Conservation (phyloP, 2,888 invertebrate species). For the Drosophila anomelani region DNA sequence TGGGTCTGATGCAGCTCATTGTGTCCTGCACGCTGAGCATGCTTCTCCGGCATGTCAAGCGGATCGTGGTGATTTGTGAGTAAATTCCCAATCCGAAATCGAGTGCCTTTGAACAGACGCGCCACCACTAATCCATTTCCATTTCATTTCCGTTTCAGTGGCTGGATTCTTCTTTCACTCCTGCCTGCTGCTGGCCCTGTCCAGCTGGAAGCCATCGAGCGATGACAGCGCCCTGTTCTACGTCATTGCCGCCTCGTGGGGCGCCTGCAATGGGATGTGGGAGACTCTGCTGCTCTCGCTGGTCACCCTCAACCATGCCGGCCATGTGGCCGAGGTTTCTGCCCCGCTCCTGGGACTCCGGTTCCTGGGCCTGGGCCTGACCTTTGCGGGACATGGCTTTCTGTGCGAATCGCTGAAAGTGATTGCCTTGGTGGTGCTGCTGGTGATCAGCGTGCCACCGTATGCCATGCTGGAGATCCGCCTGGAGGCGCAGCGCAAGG, state of each 20-base stretch:
- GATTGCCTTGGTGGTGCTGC: conserved; percentile 82
- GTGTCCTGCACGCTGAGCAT: conserved; percentile 93
- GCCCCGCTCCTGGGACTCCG: conserved; percentile 87
- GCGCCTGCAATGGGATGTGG: conserved; percentile 94
- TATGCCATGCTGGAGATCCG: conserved; percentile 84
- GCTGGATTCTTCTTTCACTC: conserved; percentile 93
- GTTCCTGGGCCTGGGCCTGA: conserved; percentile 87
- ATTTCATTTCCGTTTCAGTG: conserved; percentile 85
- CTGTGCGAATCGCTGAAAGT: conserved; percentile 86
- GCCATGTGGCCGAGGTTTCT: conserved; percentile 83
- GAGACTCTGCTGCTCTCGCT: conserved; percentile 87
- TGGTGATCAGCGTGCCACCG: conserved; percentile 84
- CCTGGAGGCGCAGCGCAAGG: conserved; percentile 84
- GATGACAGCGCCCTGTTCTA: conserved; percentile 93
- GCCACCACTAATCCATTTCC: not conserved
- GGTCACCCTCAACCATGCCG: conserved; percentile 83
- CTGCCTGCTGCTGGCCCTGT: conserved; percentile 90
- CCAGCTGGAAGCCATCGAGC: conserved; percentile 92
- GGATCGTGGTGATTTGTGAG: conserved; percentile 90
- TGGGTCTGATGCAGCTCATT: conserved; percentile 90
- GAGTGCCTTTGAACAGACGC: not conserved
- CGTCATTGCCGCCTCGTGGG: conserved; percentile 94
- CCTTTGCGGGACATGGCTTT: conserved; percentile 88
- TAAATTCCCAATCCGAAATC: not conserved
- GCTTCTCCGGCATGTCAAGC: conserved; percentile 90